Conservation (phyloP, 1,140 invertebrate species). For the Agrilus planipennis region DNA sequence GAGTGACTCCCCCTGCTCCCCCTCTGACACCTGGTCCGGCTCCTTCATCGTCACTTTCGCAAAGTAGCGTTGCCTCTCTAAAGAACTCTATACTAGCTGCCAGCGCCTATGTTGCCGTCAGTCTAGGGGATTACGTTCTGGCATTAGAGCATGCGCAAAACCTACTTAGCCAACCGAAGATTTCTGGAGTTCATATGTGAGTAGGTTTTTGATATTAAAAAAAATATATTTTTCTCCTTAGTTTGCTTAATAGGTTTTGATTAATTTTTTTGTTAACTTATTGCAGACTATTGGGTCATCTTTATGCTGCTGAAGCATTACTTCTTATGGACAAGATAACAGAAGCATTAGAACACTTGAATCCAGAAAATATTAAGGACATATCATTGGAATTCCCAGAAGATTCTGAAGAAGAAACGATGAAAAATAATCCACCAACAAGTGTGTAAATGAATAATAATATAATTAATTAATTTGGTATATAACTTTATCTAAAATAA, state of each 20-base stretch:
- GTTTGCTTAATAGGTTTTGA: not conserved
- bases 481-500: too few species aligned
- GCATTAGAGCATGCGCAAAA: slow-evolving; percentile 65
- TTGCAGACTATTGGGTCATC: slow-evolving; percentile 62
- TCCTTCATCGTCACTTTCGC: slow-evolving; percentile 33
- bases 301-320: slow-evolving; percentile 84
- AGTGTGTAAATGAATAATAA: too few species aligned
- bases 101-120: slow-evolving; percentile 72
- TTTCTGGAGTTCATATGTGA: slow-evolving; percentile 54
- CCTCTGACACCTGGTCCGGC: slow-evolving; percentile 23
- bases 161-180: slow-evolving; percentile 49
- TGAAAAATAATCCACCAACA: slow-evolving; percentile 33
- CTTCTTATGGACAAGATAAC: slow-evolving; percentile 69
- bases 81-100: slow-evolving; percentile 63
- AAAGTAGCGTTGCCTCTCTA: slow-evolving; percentile 35
- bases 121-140: slow-evolving; percentile 72
- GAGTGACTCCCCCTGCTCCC: slow-evolving; percentile 24
- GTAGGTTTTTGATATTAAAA: slow-evolving; percentile 1
- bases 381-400: slow-evolving; percentile 36
- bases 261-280: not conserved
- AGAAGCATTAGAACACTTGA: slow-evolving; percentile 76
- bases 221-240: not conserved
- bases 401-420: slow-evolving; percentile 28
- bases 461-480: too few species aligned
- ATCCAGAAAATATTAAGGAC: slow-evolving; percentile 61